Evolutionary conservation across 1,140 invertebrate species (phyloP).

Genomic region (Chironomus striatipennis): DNA sequence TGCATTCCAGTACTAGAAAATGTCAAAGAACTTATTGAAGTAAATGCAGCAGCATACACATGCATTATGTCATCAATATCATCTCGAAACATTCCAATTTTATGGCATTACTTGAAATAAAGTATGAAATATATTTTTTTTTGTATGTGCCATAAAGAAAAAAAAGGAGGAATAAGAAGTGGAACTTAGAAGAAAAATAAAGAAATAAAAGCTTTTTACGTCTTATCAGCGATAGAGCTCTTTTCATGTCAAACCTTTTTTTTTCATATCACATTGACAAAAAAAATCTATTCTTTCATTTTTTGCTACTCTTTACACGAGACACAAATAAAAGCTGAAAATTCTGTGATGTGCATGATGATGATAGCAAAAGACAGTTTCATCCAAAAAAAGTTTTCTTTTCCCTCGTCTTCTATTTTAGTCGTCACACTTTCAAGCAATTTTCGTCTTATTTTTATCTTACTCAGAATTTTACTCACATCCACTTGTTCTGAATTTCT

Average conservation of each 20-base stretch:
- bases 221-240: not conserved
- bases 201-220: slow-evolving; percentile 1
- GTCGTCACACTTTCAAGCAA: too few relatives aligned
- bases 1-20: not conserved
- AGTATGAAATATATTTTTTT: not conserved
- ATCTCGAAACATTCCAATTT: not conserved
- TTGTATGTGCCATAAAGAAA: not conserved
- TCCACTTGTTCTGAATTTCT: too few relatives aligned
- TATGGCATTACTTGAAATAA: not conserved
- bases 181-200: not conserved
- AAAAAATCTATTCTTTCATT: slow-evolving; percentile 3
- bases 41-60: not conserved
- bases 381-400: too few relatives aligned
- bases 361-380: not conserved
- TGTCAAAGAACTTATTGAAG: not conserved
- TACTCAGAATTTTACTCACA: too few relatives aligned
- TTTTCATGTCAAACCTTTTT: slow-evolving; percentile 9
- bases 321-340: not conserved
- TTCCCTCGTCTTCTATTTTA: too few relatives aligned
- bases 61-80: not conserved
- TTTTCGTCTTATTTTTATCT: too few relatives aligned
- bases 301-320: not conserved
- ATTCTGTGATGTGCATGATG: not conserved
- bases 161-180: too few relatives aligned
- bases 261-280: not conserved